Percentiles rank a stretch among this genome's conserved stretches.
phyloP scores from a whole-genome alignment of 2,888 invertebrate species.

The Hetaerina titia region DNA sequence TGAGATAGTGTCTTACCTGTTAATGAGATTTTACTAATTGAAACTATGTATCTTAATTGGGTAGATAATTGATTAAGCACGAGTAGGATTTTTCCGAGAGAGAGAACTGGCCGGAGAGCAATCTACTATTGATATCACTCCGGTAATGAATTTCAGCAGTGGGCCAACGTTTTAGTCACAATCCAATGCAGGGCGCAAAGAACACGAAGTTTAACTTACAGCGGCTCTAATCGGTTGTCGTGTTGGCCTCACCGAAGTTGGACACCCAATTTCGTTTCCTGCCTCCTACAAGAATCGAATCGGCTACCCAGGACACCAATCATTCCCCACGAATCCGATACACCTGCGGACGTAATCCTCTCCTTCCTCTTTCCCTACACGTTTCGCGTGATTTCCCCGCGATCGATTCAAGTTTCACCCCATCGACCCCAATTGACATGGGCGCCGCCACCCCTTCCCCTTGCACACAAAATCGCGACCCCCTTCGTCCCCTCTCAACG shows the following conservation, averaged over 20 bases:
- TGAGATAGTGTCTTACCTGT: too few relatives aligned
- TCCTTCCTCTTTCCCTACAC: background rate
- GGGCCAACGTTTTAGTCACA: too few relatives aligned
- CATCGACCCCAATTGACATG: background rate
- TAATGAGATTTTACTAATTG: too few relatives aligned
- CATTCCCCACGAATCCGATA: background rate
- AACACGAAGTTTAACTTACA: background rate
- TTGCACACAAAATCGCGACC: background rate
- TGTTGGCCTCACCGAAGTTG: background rate
- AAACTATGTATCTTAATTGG: too few relatives aligned
- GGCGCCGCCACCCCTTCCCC: background rate
- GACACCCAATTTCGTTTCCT: background rate
- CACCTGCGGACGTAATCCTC: background rate
- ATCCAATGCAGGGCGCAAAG: too few relatives aligned
- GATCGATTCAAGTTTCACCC: conserved; percentile 14
- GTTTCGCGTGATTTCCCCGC: background rate
- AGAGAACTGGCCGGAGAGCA: too few relatives aligned
- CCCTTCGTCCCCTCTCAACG: background rate
- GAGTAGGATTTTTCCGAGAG: too few relatives aligned
- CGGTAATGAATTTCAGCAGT: too few relatives aligned
- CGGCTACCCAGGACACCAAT: background rate
- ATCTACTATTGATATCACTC: too few relatives aligned
- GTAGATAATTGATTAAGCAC: too few relatives aligned
- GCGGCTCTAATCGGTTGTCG: background rate
- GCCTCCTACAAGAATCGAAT: background rate